Evolutionary conservation across 1,140 invertebrate genomes (phyloP).

Genomic region (Panagrolaimus sp.): DNA sequence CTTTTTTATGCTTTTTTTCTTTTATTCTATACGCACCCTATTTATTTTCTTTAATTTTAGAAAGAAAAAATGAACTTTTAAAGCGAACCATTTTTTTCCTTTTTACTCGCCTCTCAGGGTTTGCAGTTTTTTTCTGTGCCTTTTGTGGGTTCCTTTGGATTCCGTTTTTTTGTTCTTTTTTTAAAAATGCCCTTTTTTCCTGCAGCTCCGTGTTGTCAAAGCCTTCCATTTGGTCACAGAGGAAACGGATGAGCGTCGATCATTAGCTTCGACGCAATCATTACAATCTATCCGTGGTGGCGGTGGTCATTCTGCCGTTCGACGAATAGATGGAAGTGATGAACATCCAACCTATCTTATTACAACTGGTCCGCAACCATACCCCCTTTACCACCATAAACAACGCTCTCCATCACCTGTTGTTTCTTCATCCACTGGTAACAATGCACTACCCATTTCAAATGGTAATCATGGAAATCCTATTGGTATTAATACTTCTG

Average conservation of each 20-base stretch:
- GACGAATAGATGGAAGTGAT: conserved; percentile 16
- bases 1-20: conserved; percentile 25
- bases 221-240: conserved; percentile 99
- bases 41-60: background rate
- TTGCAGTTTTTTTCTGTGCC: conserved; percentile 28
- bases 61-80: conserved; percentile 13
- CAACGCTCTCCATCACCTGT: conserved; percentile 33
- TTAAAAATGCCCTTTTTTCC: conserved; percentile 23
- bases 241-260: conserved; percentile 94
- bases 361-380: conserved; percentile 45
- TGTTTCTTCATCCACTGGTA: conserved; percentile 3
- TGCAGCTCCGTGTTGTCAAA: conserved; percentile 95
- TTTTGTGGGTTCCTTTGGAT: conserved; percentile 14
- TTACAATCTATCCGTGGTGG: conserved; percentile 56
- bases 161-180: conserved; percentile 15
- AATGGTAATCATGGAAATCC: background rate
- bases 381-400: conserved; percentile 48
- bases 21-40: conserved; percentile 29
- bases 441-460: background rate
- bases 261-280: conserved; percentile 63
- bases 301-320: conserved; percentile 19
- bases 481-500: too few relatives aligned
- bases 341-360: conserved; percentile 22
- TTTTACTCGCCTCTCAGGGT: conserved; percentile 36
- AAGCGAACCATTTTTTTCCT: conserved; percentile 31